Evolutionary conservation across 2,797 vertebrate species (phyloP).

Genomic region (Numenius phaeopus): DNA sequence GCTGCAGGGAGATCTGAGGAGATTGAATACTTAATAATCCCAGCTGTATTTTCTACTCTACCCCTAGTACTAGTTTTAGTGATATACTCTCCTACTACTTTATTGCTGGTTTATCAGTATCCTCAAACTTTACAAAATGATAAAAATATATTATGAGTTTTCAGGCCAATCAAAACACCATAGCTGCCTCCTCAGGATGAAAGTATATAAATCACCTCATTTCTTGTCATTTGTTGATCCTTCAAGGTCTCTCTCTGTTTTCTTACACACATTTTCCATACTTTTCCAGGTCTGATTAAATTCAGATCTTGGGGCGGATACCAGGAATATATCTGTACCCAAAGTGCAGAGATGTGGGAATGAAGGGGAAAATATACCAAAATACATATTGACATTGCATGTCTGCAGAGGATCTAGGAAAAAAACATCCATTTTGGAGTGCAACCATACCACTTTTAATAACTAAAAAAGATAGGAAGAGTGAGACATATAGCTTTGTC

Average conservation of each 20-base stretch:
- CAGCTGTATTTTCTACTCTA: neutral
- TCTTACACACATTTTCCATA: neutral
- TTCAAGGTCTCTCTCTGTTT: neutral
- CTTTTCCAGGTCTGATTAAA: neutral
- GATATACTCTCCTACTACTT: neutral
- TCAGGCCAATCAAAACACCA: constrained; percentile 12
- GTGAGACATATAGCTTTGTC: neutral
- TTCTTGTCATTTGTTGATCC: neutral
- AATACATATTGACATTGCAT: neutral
- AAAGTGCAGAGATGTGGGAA: neutral
- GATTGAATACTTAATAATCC: neutral
- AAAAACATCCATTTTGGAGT: neutral
- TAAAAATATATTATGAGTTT: constrained; percentile 9
- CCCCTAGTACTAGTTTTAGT: neutral
- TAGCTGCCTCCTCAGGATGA: neutral
- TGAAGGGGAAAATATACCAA: neutral
- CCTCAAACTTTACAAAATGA: constrained; percentile 7
- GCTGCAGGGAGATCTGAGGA: neutral
- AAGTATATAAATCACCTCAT: neutral
- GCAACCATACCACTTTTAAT: neutral
- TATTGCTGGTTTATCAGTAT: constrained; percentile 13
- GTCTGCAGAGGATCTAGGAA: neutral
- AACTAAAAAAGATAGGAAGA: neutral
- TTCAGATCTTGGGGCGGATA: neutral
- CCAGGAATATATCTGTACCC: neutral